A percentile compares a stretch with the other conserved stretches of the same genome.
Conservation (phyloP, 2,888 invertebrate species). For the Drosophila fungiperda region DNA sequence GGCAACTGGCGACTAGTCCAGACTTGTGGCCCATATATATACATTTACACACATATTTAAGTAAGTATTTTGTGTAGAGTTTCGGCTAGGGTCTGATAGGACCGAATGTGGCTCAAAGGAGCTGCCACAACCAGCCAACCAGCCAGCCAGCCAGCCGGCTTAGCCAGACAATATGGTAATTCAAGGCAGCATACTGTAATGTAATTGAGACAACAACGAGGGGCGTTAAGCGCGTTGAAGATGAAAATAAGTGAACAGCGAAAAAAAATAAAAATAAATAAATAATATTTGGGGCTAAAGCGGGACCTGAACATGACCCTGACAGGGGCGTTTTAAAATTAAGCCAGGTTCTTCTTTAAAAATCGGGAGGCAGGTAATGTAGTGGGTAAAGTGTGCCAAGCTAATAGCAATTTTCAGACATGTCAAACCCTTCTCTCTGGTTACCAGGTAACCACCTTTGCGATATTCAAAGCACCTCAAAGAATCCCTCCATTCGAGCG, state of each 20-base stretch:
- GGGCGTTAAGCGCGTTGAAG: slow-evolving; percentile 40
- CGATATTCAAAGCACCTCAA: slow-evolving; percentile 7
- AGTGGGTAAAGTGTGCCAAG: slow-evolving; percentile 5
- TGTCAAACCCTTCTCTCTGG: slow-evolving; percentile 61
- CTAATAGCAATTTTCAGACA: slow-evolving; percentile 30
- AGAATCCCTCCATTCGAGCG: slow-evolving; percentile 5
- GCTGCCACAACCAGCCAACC: neutral
- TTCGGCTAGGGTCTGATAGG: slow-evolving; percentile 16
- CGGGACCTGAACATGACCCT: slow-evolving; percentile 25
- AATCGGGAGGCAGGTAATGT: slow-evolving; percentile 10
- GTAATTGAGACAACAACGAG: slow-evolving; percentile 68
- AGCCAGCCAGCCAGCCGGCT: slow-evolving; percentile 34
- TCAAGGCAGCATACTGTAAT: slow-evolving; percentile 65
- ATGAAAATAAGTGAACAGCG: slow-evolving; percentile 21
- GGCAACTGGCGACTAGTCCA: slow-evolving; percentile 2
- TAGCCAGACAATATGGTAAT: slow-evolving; percentile 77
- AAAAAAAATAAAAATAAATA: slow-evolving; percentile 38
- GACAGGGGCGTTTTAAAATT: slow-evolving; percentile 49
- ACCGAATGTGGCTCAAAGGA: slow-evolving; percentile 10
- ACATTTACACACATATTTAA: neutral
- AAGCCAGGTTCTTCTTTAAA: slow-evolving; percentile 19
- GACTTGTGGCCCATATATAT: neutral
- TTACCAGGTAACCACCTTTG: slow-evolving; percentile 38
- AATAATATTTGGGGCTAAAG: slow-evolving; percentile 30
- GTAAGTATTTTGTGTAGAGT: slow-evolving; percentile 1